A percentile compares a stretch with the other conserved stretches of the same genome.
phyloP scores from a whole-genome alignment of 2,113 vertebrate species.

The Oncorhynchus kisutch region DNA sequence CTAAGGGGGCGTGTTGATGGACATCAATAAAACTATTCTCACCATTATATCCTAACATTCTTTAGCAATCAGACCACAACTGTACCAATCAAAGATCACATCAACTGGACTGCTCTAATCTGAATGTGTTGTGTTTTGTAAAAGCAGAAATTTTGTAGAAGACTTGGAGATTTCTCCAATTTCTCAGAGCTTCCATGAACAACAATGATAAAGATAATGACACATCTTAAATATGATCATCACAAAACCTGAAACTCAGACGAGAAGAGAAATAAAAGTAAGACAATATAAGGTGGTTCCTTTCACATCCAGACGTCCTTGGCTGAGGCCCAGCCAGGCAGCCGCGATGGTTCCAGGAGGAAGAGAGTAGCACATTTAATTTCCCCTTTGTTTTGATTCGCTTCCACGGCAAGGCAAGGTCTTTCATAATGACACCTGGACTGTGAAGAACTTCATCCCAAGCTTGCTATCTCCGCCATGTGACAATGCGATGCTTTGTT shows the following conservation, averaged over 20 bases:
- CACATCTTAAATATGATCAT: not conserved
- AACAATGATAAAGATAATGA: not conserved
- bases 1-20: too few species aligned
- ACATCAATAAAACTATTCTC: not conserved
- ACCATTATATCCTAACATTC: not conserved
- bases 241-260: not conserved
- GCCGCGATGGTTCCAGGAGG: not conserved
- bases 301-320: slow-evolving; percentile 1
- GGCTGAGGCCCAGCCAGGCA: not conserved
- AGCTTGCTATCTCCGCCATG: slow-evolving; percentile 44
- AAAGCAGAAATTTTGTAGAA: too few species aligned
- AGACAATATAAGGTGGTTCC: not conserved
- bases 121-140: not conserved
- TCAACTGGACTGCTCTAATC: not conserved
- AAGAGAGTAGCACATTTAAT: slow-evolving; percentile 58
- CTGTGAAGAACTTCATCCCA: slow-evolving; percentile 67
- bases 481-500: slow-evolving; percentile 69
- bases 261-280: not conserved
- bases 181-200: not conserved
- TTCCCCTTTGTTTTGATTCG: slow-evolving; percentile 51
- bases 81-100: not conserved
- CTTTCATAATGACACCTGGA: slow-evolving; percentile 63
- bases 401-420: slow-evolving; percentile 41
- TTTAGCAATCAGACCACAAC: not conserved
- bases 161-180: too few species aligned